phyloP scores from a whole-genome alignment of 1,140 invertebrate species.

The Drosophila repletoides region DNA sequence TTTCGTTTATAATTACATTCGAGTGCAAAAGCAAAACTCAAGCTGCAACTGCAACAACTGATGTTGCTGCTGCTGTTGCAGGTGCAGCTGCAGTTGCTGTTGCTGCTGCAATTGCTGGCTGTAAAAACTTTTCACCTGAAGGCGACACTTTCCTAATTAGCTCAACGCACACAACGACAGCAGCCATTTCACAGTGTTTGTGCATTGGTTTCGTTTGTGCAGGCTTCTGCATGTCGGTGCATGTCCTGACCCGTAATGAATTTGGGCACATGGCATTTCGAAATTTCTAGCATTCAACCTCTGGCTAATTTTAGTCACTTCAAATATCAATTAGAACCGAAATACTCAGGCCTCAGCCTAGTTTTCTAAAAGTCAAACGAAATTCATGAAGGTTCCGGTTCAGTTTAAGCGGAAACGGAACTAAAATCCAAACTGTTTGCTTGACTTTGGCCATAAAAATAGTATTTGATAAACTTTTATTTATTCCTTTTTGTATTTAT shows the following conservation, averaged over 20 bases:
- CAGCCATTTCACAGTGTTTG: background rate
- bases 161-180: slow-evolving; percentile 33
- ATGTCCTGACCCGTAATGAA: slow-evolving; percentile 26
- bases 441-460: no score
- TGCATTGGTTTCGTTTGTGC: background rate
- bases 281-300: slow-evolving; percentile 3
- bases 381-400: no score
- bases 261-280: slow-evolving; percentile 12
- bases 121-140: slow-evolving; percentile 54
- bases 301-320: slow-evolving; percentile 9
- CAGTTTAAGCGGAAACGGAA: no score
- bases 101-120: slow-evolving; percentile 13
- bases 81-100: slow-evolving; percentile 2
- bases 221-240: background rate
- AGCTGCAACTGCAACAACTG: slow-evolving; percentile 6
- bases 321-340: slow-evolving; percentile 45
- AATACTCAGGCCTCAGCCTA: no score
- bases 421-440: no score
- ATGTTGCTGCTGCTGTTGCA: background rate
- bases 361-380: no score
- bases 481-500: no score
- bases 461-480: no score
- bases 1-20: slow-evolving; percentile 78
- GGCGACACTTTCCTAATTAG: slow-evolving; percentile 74
- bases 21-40: slow-evolving; percentile 54